phyloP scores from a whole-genome alignment of 37 sponge, comb jelly and placozoan genomes.

The Beroe ovata region DNA sequence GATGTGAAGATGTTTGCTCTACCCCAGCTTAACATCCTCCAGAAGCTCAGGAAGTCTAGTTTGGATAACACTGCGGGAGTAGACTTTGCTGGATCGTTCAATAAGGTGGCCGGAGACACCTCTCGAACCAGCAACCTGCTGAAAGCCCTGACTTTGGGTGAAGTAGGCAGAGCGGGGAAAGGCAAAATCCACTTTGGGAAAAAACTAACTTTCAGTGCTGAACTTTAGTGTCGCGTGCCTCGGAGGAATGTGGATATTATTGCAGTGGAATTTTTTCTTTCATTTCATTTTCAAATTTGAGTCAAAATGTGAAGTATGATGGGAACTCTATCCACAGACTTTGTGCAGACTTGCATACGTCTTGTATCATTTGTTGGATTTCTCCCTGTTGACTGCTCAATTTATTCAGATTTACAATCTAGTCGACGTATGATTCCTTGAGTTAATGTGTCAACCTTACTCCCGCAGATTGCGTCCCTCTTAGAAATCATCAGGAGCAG shows the following conservation, averaged over 20 bases:
- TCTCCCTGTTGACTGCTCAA: too few relatives aligned
- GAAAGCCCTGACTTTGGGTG: slow-evolving; percentile 22
- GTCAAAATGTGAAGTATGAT: too few relatives aligned
- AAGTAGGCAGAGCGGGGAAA: not conserved
- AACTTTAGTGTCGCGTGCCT: too few relatives aligned
- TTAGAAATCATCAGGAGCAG: not conserved
- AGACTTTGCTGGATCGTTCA: not conserved
- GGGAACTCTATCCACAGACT: too few relatives aligned
- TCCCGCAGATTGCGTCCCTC: slow-evolving; percentile 7
- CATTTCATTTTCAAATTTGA: too few relatives aligned
- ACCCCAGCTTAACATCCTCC: not conserved
- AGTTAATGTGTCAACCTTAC: too few relatives aligned
- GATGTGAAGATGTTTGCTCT: not conserved
- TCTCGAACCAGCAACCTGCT: not conserved
- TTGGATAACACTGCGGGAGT: not conserved
- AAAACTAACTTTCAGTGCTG: not conserved
- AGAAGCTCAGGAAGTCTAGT: slow-evolving; percentile 24
- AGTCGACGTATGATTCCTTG: too few relatives aligned
- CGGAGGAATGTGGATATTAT: too few relatives aligned
- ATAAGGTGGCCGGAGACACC: not conserved
- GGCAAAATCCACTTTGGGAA: not conserved
- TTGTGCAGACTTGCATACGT: too few relatives aligned
- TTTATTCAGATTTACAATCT: too few relatives aligned
- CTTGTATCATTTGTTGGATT: too few relatives aligned
- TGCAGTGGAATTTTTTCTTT: too few relatives aligned